Conservation (phyloP, 2,797 vertebrate genomes). For the Sternotherus odoratus region DNA sequence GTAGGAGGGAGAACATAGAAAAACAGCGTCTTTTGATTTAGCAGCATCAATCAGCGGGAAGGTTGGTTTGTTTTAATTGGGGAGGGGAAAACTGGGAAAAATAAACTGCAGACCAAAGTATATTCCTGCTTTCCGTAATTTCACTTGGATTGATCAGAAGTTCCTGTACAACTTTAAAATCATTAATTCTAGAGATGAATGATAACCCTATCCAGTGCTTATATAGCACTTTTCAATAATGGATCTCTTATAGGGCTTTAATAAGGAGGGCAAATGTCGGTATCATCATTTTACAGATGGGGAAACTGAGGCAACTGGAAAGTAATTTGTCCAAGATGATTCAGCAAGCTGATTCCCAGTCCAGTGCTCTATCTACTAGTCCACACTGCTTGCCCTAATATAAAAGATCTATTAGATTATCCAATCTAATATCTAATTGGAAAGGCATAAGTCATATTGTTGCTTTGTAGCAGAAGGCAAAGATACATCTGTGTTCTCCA, state of each 20-base stretch:
- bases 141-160: background rate
- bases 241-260: background rate
- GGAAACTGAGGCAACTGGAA: too few species aligned
- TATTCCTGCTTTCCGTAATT: constrained; percentile 19
- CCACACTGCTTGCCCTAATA: too few species aligned
- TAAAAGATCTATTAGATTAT: background rate
- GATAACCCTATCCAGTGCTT: background rate
- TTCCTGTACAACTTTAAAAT: background rate
- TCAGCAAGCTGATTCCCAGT: too few species aligned
- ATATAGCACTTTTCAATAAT: background rate
- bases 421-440: background rate
- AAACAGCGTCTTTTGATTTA: constrained; percentile 21
- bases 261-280: background rate
- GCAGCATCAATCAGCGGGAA: constrained; percentile 4
- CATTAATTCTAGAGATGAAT: background rate
- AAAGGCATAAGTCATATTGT: background rate
- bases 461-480: background rate
- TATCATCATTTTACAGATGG: background rate
- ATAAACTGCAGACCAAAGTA: constrained; percentile 64
- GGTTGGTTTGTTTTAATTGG: constrained; percentile 54
- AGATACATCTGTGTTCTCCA: background rate
- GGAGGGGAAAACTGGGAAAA: constrained; percentile 60
- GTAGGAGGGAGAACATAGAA: constrained; percentile 40
- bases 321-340: too few species aligned
- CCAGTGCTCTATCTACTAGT: too few species aligned